phyloP scores from a whole-genome alignment of 2,113 vertebrate species.

The Carassius auratus region DNA sequence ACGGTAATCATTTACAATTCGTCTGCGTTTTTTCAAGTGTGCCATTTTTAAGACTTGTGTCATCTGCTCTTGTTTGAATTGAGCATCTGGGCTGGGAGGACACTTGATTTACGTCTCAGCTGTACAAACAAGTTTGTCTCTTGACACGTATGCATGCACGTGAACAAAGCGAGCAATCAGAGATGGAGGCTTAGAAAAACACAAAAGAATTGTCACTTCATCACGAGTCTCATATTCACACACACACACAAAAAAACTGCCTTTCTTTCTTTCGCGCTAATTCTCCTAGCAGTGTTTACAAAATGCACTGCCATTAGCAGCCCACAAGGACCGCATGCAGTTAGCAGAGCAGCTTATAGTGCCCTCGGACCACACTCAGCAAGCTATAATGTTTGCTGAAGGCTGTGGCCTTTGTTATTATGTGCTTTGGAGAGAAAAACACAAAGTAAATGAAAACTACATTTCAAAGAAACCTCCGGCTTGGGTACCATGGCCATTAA shows the following conservation, averaged over 20 bases:
- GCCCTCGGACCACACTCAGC: background rate
- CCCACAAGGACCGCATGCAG: conserved; percentile 15
- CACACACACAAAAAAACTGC: background rate
- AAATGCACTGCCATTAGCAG: conserved; percentile 32
- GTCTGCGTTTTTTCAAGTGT: background rate
- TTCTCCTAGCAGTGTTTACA: background rate
- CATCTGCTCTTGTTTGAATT: conserved; percentile 41
- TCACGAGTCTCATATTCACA: background rate
- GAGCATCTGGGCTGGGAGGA: conserved; percentile 37
- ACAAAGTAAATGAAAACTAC: conserved; percentile 44
- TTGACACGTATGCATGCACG: background rate
- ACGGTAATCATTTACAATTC: conserved; percentile 14
- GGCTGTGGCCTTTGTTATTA: conserved; percentile 14
- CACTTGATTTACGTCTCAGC: conserved; percentile 38
- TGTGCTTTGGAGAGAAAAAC: conserved; percentile 35
- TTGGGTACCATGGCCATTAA: conserved; percentile 8
- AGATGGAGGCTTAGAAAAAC: conserved; percentile 18
- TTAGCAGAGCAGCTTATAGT: conserved; percentile 7
- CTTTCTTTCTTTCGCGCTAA: background rate
- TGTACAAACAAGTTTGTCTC: conserved; percentile 29
- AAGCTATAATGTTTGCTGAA: conserved; percentile 41
- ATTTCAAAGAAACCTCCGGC: conserved; percentile 2
- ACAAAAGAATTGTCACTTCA: conserved; percentile 1
- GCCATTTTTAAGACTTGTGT: conserved; percentile 10
- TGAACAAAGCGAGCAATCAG: conserved; percentile 40